Base-by-base conservation (phyloP, 1,140 invertebrate species). In the Mya arenaria region DNA sequence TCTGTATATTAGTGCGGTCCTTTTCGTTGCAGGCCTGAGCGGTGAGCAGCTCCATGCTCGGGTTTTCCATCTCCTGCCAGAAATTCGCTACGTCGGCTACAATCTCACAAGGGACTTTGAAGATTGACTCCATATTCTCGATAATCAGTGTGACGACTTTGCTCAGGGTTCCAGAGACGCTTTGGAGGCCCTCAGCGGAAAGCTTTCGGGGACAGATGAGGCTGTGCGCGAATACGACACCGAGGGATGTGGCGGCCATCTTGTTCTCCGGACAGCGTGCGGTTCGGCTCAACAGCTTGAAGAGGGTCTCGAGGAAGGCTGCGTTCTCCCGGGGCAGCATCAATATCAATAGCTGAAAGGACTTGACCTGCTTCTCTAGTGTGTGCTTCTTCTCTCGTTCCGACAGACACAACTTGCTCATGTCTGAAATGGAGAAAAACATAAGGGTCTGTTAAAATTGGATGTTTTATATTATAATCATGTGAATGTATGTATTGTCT, bases 151-250 rank as follows among this genome's bases (percentile, higher is more conserved):
- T 95, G 30, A 98, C 95, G 48, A 97, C 94, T 62, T 95, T 95
- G 0, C 96, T 84, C 10, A 85, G 62, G 25, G 75, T 63, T 39
- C 73, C 71, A 0, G 87, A 85, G 4, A 85, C 41, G 15, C 56
- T 25, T 32, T 88, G 85, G 32, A 88, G 60, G 34, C 85, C 85
- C 68, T 82, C 72, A 17, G 87, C 44, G 25, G 82, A 52, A 32
- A 88, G 30, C 87, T 97, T 97, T 90, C 97, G 94, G 0, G 97
- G 97, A 90, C 97, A 98, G 75, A 98, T 93, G n/a, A 98, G 93
- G 92, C 98, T 97, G 0, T 97, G 97, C 3, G 97, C 97, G 90
- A 98, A 98, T 83, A 99, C 93, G 44, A 97, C 98, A 3, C 97
- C 97, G 28, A 98, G 93, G 84, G 96, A 97, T 62, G 96, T 95